Percentiles rank a stretch among this genome's conserved stretches.
phyloP scores from a whole-genome alignment of 92 coral and sea anemone species.

The Nematostella vectensis region DNA sequence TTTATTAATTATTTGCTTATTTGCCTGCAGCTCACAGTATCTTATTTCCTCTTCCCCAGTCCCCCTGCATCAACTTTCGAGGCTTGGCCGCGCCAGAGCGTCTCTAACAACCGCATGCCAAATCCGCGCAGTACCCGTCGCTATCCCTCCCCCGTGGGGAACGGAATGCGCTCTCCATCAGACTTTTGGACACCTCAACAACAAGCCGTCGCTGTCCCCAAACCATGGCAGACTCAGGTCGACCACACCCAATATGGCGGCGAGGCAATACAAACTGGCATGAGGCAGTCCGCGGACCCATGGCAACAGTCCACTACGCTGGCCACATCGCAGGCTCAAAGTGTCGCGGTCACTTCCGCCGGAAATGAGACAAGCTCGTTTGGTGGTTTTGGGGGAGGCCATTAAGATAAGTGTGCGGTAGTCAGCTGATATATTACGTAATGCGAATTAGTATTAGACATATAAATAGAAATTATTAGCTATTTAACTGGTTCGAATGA shows the following conservation, averaged over 20 bases:
- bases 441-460: not conserved
- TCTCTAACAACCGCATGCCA: constrained; percentile 11
- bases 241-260: constrained; percentile 51
- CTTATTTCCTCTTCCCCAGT: too few species aligned
- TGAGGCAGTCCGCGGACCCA: constrained; percentile 77
- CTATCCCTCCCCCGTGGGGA: constrained; percentile 84
- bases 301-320: constrained; percentile 47
- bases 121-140: constrained; percentile 72
- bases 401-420: too few species aligned
- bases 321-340: constrained; percentile 46
- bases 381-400: too few species aligned
- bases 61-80: constrained; percentile 46
- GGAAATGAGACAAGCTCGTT: constrained; percentile 50
- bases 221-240: constrained; percentile 61
- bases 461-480: too few species aligned
- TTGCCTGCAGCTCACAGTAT: too few species aligned
- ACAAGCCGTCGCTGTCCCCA: constrained; percentile 42
- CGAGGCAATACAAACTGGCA: constrained; percentile 53
- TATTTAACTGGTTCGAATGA: too few species aligned
- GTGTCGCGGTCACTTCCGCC: constrained; percentile 34
- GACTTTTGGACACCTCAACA: constrained; percentile 85
- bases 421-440: too few species aligned
- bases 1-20: too few species aligned
- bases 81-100: constrained; percentile 71
- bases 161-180: constrained; percentile 65